These are phyloP conservation scores for Nibea coibor DNA, from an alignment of 2,113 vertebrate species.

Conservation along the genomic window DNA sequence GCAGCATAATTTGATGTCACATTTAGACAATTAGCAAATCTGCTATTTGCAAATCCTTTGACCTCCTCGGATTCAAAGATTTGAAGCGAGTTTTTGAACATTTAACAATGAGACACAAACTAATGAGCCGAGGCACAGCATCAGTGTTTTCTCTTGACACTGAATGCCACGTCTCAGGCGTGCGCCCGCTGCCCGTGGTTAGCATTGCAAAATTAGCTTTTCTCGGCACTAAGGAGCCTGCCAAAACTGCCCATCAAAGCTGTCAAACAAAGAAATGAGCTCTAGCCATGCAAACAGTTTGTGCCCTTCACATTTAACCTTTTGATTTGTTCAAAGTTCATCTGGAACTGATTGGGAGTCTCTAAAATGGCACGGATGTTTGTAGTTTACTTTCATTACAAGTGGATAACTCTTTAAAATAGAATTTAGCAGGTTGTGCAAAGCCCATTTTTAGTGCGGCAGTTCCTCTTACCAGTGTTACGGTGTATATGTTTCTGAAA, in stretches of 20 bases:
- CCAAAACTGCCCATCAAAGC: constrained; percentile 26
- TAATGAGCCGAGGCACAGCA: constrained; percentile 24
- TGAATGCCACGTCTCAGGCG: constrained; percentile 17
- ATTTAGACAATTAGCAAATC: constrained; percentile 45
- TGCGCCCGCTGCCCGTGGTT: neutral
- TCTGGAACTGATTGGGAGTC: neutral
- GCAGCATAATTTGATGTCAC: constrained; percentile 39
- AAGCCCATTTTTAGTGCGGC: neutral
- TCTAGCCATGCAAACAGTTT: constrained; percentile 8
- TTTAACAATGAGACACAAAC: constrained; percentile 14
- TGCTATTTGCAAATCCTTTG: constrained; percentile 36
- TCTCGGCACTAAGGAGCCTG: neutral
- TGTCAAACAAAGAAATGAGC: constrained; percentile 5
- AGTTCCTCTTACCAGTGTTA: neutral
- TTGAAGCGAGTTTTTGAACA: neutral
- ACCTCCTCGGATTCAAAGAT: constrained; percentile 29
- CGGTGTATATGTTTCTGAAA: neutral
- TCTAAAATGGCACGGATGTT: neutral
- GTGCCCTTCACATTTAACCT: constrained; percentile 24
- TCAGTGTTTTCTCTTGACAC: neutral
- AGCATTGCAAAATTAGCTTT: constrained; percentile 13
- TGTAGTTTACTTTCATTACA: neutral
- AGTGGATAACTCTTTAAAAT: neutral
- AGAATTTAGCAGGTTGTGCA: neutral
- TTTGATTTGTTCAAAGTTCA: constrained; percentile 9